phyloP scores from a whole-genome alignment of 2,113 vertebrate species.

The Albula goreensis region DNA sequence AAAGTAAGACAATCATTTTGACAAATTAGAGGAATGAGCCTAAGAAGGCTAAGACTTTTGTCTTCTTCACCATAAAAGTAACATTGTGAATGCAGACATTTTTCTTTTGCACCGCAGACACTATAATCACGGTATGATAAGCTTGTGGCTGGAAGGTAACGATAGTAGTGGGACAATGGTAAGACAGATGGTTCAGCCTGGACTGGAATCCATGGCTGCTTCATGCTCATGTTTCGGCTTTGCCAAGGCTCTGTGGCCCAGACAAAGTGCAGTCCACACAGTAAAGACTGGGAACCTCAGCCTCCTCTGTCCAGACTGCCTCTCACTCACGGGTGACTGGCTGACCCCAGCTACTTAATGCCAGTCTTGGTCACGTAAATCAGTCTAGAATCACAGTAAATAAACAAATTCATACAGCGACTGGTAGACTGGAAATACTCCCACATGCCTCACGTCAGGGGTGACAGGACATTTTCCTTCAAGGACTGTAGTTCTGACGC shows the following conservation, averaged over 20 bases:
- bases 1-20: not conserved
- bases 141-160: not conserved
- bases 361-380: conserved; percentile 29
- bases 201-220: conserved; percentile 13
- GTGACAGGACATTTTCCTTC: conserved; percentile 1
- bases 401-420: conserved; percentile 44
- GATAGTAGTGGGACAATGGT: not conserved
- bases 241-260: conserved; percentile 8
- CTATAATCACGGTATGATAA: not conserved
- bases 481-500: not conserved
- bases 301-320: conserved; percentile 21
- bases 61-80: not conserved
- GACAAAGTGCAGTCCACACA: conserved; percentile 29
- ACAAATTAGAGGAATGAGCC: not conserved
- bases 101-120: not conserved
- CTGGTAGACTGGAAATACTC: conserved; percentile 19
- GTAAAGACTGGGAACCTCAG: conserved; percentile 23
- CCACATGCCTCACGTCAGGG: not conserved
- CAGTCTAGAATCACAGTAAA: conserved; percentile 27
- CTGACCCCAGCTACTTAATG: conserved; percentile 32
- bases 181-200: conserved; percentile 37
- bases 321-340: conserved; percentile 29
- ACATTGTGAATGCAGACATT: not conserved
- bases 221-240: conserved; percentile 31
- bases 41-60: not conserved